Evolutionary conservation across 1,140 invertebrate species (phyloP), one percentile per base, ranked within the genome.

Genomic region (Drosophila arawakana): DNA sequence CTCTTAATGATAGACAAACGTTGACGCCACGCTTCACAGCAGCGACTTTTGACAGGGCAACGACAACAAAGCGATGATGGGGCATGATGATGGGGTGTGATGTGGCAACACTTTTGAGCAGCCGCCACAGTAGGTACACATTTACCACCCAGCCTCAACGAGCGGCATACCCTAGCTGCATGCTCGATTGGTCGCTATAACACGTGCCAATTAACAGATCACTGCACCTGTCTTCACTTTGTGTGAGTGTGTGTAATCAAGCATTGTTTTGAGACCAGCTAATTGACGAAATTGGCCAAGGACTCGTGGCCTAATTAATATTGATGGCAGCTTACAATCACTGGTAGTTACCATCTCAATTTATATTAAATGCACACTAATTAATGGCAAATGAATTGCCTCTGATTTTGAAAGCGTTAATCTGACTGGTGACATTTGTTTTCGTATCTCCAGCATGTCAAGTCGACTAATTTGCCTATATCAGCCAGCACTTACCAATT

Each of bases 1-100:
- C 80, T 74, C 66, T 73, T 84, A 89, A 80, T 86, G 83, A 83
- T 76, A 88, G 83, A 77, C 83, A 82, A 86, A 79, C 69, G 82
- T 79, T 85, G 65, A 60, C 59, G 41, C 76, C 59, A 60, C 66
- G 74, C 81, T 71, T 80, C 74, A 78, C 55, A 70, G 41, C 68
- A 69, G 18, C 37, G 62, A 54, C 77, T 76, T 74, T 75, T 80
- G 79, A 78, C 60, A 70, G 46, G 63, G 44, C 54, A 59, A 50
- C 55, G 44, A 44, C 15, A 41, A 41, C 13, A 67, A 15, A 39
- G 30, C n/a, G 15, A 37, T 30, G 46, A 47, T 50, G 61, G 11
- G 43, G 30, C 8, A 11, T 21, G 10, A 41, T 25, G 30, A 21
- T 47, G 46, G 18, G 49, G 39, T 18, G 10, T 57, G 54, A 30